Evolutionary conservation across 2,888 invertebrate species (phyloP), one percentile per base, ranked within the genome.

Genomic region (Adelphocoris suturalis): DNA sequence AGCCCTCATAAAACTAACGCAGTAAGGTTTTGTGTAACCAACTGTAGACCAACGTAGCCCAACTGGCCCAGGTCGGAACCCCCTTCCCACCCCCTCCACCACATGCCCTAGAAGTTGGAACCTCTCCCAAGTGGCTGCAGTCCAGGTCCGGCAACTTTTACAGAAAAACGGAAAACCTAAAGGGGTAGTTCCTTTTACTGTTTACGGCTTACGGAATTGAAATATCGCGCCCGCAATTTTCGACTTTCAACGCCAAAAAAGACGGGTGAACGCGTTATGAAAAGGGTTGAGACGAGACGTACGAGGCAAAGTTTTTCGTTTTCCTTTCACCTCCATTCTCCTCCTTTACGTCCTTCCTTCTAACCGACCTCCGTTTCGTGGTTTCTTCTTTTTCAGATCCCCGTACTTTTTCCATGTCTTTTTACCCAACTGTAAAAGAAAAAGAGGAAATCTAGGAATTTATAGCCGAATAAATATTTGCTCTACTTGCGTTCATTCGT

Each of bases 151-250:
- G 75, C n/a, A 28, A 46, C 48, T 47, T 86, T 85, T 85, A 47
- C 85, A 52, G 78, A 85, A 52, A 57, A 85, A 85, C 86, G 47
- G 68, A 68, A 68, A 68, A 68, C 68, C 19, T 68, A 23, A 12
- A 19, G 27, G 68, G 61, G 61, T 61, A 68, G 68, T 68, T 23
- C 86, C 23, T 86, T 68, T 68, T n/a, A 75, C 37, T 86, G 52
- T 86, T 86, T 86, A 86, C 86, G 86, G 68, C 55, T 55, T 48
- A 68, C 85, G 37, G 86, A 75, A 86, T 86, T 86, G 68, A 86
- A 75, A 86, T 86, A 86, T 68, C 68, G 75, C 86, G 37, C 57
- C 55, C 76, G 86, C 86, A 86, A 86, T 86, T 86, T 86, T 86
- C 52, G 86, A 78, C 14, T 78, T 78, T 78, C 47, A 68, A 68